These are phyloP conservation scores for Stenichneumon culpator DNA, from an alignment of 2,888 invertebrate species.

Conservation along the genomic window DNA sequence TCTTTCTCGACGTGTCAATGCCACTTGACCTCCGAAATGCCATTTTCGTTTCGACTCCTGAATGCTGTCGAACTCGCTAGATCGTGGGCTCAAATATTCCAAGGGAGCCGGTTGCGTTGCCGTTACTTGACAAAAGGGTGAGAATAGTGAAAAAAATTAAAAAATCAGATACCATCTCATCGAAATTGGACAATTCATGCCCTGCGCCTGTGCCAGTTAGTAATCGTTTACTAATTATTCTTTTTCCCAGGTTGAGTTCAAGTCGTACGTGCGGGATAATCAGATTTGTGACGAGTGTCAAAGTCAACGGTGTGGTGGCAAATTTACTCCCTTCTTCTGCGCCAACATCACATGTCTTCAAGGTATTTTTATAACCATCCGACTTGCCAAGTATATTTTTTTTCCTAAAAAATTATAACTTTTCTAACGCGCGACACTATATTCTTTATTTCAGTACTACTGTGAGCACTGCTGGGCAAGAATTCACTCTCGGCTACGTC, in stretches of 20 bases:
- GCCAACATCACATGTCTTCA: constrained; percentile 99
- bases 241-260: constrained; percentile 92
- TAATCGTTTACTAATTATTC: not conserved
- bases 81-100: constrained; percentile 99
- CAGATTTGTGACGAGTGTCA: constrained; percentile 99
- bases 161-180: not conserved
- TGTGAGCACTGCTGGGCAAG: constrained; percentile 99
- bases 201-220: not conserved
- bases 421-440: not conserved
- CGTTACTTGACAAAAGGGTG: constrained; percentile 99
- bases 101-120: constrained; percentile 99
- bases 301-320: constrained; percentile 98
- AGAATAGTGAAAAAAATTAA: constrained; percentile 73
- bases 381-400: too few species aligned
- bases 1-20: constrained; percentile 98
- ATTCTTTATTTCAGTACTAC: constrained; percentile 92
- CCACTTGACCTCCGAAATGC: constrained; percentile 99
- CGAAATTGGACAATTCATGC: not conserved
- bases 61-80: constrained; percentile 98
- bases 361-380: constrained; percentile 85
- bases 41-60: constrained; percentile 99
- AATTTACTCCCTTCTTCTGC: constrained; percentile 99
- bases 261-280: constrained; percentile 99
- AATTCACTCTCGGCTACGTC: constrained; percentile 98
- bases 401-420: not conserved